Evolutionary conservation across 2,888 invertebrate species (phyloP), one percentile per base, ranked within the genome.

Genomic region (Spilosoma lubricipeda): DNA sequence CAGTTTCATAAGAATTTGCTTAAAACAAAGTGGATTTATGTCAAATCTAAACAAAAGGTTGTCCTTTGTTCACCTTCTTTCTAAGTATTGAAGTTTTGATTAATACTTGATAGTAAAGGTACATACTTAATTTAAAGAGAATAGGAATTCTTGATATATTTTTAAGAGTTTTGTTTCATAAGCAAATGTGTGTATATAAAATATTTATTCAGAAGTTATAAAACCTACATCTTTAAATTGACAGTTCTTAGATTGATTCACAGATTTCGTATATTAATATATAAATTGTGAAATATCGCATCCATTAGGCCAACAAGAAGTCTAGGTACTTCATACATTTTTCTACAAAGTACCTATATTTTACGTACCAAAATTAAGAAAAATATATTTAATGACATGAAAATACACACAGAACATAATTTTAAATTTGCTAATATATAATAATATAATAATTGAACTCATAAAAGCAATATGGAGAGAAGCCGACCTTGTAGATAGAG

Each of bases 371-470:
- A 5, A 48, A 3, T 18, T 48, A 20, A 48, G 1, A 18, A 15
- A 45, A 15, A 2, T 45, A 8, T 36, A 52, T 48, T 64, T 65
- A 20, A 64, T 33, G 20, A 66, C 18, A 52, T 36, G 30, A 48
- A 66, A 66, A 66, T 30, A 42, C 23, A 52, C 27, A 70, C 52
- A 52, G 52, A 1, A 23, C 52, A 52, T 8, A 52, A 23, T 23
- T 20, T 23, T 52, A 36, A 36, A 36, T 2, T 23, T 33, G 9
- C 8, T 36, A 65, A 71, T 74, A 72, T 77, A 80, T 77, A 77
- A 80, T 75, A 67, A 70, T 72, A 74, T 69, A 30, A 76, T 80
- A 82, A 82, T 81, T 76, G 67, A 77, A 81, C 81, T 75, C 70
- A 74, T 81, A 78, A 84, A 84, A 79, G 71, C 20, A 30, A 48